Percentiles rank a stretch among this genome's conserved stretches.
Conservation (phyloP, 1,140 invertebrate genomes). For the Trichoplusia ni region DNA sequence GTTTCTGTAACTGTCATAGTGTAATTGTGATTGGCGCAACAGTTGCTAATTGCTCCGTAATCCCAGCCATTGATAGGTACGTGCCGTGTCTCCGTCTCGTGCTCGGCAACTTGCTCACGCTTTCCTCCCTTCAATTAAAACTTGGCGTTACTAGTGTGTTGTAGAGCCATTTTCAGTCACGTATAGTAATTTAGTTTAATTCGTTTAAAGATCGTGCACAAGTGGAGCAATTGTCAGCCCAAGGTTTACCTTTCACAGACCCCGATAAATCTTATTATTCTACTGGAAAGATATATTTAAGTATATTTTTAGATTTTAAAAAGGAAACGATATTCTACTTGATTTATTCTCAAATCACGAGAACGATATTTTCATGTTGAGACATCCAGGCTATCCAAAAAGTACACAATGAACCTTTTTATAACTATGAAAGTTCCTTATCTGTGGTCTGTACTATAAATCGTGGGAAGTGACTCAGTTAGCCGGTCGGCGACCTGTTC, state of each 20-base stretch:
- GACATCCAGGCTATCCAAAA: too few species aligned
- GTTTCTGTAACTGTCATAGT: constrained; percentile 2
- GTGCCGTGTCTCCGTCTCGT: not conserved
- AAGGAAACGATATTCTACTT: too few species aligned
- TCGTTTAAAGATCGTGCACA: not conserved
- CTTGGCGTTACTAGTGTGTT: not conserved
- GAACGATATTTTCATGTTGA: too few species aligned
- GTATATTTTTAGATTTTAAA: too few species aligned
- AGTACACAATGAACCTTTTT: too few species aligned
- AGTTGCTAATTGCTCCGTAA: not conserved
- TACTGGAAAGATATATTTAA: too few species aligned
- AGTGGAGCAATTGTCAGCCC: not conserved
- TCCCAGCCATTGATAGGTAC: not conserved
- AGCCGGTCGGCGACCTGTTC: not conserved
- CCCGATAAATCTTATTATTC: too few species aligned
- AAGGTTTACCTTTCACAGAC: too few species aligned
- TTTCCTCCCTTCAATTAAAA: not conserved
- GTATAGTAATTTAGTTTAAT: not conserved
- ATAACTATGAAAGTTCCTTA: too few species aligned
- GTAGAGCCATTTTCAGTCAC: not conserved
- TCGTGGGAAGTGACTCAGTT: not conserved
- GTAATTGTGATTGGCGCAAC: not conserved
- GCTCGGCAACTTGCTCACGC: not conserved
- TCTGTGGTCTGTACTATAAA: too few species aligned
- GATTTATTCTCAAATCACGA: too few species aligned